Evolutionary conservation across 2,797 vertebrate genomes (phyloP), one percentile per base, ranked within the genome.

Genomic region (Phataginus tricuspis): DNA sequence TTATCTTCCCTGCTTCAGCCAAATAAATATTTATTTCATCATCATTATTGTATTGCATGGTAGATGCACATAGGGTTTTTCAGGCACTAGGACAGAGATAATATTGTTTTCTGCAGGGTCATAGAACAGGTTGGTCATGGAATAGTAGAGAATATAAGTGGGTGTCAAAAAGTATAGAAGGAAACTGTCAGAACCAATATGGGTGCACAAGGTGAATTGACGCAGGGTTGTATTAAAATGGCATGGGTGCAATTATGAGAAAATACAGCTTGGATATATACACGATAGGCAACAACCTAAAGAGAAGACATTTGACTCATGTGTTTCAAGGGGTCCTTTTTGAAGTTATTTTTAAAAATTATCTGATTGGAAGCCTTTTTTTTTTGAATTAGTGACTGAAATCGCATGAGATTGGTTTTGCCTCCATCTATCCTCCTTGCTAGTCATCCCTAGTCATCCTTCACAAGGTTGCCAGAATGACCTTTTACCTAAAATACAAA

Each of bases 71-170:
- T 51, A 53, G 39, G 7, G 27, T 16, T 86, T 96, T 92, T 86
- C 53, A 95, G 85, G 91, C 16, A 71, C 12, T 72, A 63, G 0
- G 14, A 66, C 37, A 86, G 31, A 82, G 18, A 94, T 85, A 87
- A 55, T 86, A 74, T 39, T 95, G 19, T 63, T 95, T 93, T 77
- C 63, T 89, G 37, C 18, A 95, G n/a, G 14, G 14, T 39, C 15
- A 82, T 49, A 71, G 42, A 86, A 93, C 6, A 79, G 21, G 9
- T 19, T 82, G 15, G 64, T 94, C 59, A 79, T 57, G 57, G 66
- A 96, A 83, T 19, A 64, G 9, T 69, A 79, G 34, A 89, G 7
- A 94, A 96, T 78, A 75, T 80, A 92, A 89, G 51, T 72, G 69
- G 59, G 45, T 92, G 95, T 96, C 78, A 71, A 63, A 78, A 2